Evolutionary conservation across 2,888 invertebrate genomes (phyloP), one percentile per base, ranked within the genome.

Genomic region (Falcaria lacertinaria): DNA sequence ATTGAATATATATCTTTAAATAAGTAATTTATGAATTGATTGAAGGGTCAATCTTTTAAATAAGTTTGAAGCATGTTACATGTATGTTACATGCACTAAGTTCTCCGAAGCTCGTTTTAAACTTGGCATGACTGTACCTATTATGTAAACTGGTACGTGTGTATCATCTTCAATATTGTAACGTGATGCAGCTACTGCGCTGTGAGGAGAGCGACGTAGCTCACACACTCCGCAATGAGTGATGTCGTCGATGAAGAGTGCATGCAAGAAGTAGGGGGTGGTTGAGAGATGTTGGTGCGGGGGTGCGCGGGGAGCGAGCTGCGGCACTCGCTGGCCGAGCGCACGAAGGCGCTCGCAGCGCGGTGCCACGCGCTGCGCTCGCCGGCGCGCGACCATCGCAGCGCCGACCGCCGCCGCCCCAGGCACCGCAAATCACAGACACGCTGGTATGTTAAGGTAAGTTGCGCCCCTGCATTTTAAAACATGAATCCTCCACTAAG

Each of bases 371-470:
- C 87, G 52, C 71, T 88, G 71, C 80, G 85, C 43, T 85, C 87
- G 44, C 85, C 88, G 39, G 77, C 80, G 46, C 79, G 84, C 48
- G 62, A 54, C 57, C 61, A 48, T 52, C 76, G 66, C 56, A 75
- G 66, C 68, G 65, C 68, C 28, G 85, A 84, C 52, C 83, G 84
- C 38, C 79, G 83, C 48, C 80, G 84, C 45, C 67, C 71, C 52
- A 80, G 89, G 48, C 90, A 87, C 52, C 80, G 88, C 68, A 91
- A 91, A 64, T 90, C 90, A 38, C 90, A 89, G 59, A 90, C 92
- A 47, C 89, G 91, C 81, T 93, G 93, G 92, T 93, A 94, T 74
- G 92, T 93, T 67, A 94, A 94, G 93, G 94, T 94, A 92, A 91
- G 91, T 69, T 74, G 69, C 45, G 44, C 39, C 56, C 53, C 45